phyloP scores from a whole-genome alignment of 2,113 vertebrate species.

The Todiramphus saurophagus region DNA sequence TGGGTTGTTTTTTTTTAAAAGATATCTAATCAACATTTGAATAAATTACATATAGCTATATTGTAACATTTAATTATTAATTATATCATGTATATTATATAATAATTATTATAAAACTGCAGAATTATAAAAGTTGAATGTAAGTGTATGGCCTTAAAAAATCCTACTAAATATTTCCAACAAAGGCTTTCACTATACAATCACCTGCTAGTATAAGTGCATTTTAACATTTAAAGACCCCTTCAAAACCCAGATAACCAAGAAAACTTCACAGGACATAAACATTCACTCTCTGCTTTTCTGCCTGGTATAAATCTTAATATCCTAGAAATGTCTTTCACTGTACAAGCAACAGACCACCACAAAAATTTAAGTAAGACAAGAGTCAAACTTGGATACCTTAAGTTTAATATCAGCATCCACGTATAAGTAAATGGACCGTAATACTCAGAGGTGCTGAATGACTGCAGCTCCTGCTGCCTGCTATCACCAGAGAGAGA shows the following conservation, averaged over 20 bases:
- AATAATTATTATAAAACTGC: background rate
- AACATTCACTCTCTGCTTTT: background rate
- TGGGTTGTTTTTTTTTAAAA: background rate
- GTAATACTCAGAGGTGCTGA: background rate
- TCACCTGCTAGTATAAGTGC: background rate
- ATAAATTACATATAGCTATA: background rate
- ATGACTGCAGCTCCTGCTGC: background rate
- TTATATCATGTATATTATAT: background rate
- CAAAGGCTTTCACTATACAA: background rate
- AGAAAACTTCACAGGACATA: conserved; percentile 2
- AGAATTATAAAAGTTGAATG: background rate
- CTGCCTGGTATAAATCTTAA: conserved; percentile 32
- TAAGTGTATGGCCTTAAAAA: background rate
- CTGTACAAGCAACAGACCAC: conserved; percentile 8
- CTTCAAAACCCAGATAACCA: background rate
- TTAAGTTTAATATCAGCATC: conserved; percentile 33
- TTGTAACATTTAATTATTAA: background rate
- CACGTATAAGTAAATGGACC: conserved; percentile 13
- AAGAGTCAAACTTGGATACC: conserved; percentile 13
- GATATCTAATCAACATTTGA: background rate
- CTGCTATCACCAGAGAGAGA: background rate
- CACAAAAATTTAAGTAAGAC: conserved; percentile 45
- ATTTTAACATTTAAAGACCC: conserved; percentile 27
- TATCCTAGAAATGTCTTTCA: conserved; percentile 19
- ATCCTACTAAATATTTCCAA: background rate